Percentiles rank a stretch among this genome's conserved stretches.
Conservation (phyloP, 2,888 invertebrate species). For the Molorchus minor region DNA sequence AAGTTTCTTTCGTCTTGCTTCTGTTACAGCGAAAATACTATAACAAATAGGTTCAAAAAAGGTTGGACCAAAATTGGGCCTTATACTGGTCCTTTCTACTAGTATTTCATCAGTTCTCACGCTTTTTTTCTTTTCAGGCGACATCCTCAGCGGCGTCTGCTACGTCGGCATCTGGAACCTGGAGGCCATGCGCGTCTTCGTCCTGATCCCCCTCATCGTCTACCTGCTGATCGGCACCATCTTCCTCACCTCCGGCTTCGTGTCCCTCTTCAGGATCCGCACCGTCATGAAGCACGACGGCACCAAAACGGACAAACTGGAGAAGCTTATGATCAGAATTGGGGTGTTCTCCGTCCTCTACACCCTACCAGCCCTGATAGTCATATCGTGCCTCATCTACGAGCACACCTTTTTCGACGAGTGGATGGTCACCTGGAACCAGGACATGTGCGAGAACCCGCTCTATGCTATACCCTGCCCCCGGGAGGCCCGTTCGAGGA, state of each 20-base stretch:
- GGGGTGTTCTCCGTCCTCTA: constrained; percentile 98
- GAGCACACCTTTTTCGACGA: constrained; percentile 89
- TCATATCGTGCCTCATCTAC: constrained; percentile 93
- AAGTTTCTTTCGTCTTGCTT: no score
- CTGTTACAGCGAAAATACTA: no score
- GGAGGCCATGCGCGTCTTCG: constrained; percentile 86
- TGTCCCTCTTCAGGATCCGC: constrained; percentile 94
- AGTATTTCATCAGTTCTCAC: neutral
- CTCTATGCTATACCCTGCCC: constrained; percentile 85
- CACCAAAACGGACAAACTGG: constrained; percentile 93
- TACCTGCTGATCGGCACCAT: constrained; percentile 91
- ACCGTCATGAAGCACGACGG: constrained; percentile 97
- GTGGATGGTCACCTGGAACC: constrained; percentile 90
- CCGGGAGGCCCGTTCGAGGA: constrained; percentile 63
- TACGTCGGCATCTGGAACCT: constrained; percentile 93
- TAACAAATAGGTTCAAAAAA: no score
- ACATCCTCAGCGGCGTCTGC: constrained; percentile 90
- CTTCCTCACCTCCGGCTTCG: constrained; percentile 94
- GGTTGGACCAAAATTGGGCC: no score
- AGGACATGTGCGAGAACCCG: constrained; percentile 77
- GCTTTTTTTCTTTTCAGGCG: constrained; percentile 71
- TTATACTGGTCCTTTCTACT: no score
- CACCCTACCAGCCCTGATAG: constrained; percentile 92
- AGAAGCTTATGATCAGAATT: constrained; percentile 96
- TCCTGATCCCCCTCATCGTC: constrained; percentile 89